Base-by-base conservation (phyloP, 2,888 invertebrate species). In the Drosophila emarginata region DNA sequence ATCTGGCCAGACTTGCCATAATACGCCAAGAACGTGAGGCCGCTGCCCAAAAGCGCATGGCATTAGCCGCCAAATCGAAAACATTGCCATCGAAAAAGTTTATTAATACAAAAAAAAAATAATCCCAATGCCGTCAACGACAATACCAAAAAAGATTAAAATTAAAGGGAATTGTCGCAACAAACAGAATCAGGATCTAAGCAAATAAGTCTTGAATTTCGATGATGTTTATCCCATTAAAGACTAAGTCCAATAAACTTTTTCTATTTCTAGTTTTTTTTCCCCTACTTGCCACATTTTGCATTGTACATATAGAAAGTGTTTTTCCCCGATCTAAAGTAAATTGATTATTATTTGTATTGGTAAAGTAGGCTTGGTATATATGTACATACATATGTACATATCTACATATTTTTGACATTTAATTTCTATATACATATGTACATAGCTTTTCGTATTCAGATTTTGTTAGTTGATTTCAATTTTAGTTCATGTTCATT, bases 11-110 rank as follows among this genome's bases (percentile, higher is more conserved):
- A 0, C 37, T 79, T 11, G 72, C 67, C 0, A 2, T 78, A 0
- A 74, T 80, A 0, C 79, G 80, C 23, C 63, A 70, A 54, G 60
- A 78, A 5, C 68, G 80, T 0, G 74, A 81, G 50, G 79, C 64
- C 0, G 79, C 79, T 0, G 79, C 79, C 37, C 37, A 79, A 23
- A 50, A 51, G 1, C 76, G 79, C 7, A 40, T 77, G 9, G 21
- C 21, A 0, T 18, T 58, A 1, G 12, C 64, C 12, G 12, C 52
- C 18, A 40, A 1, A 9, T 12, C 58, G 15, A n/a, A 28, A 18
- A 12, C n/a, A 3, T 63, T 23, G 1, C 18, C 63, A 1, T 68
- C 50, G 50, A 68, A 58, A 7, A 36, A 21, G 37, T n/a, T 18
- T 5, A 39, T 37, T 40, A 77, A 61, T 50, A 53, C 51, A 37